A percentile compares a stretch with the other conserved stretches of the same genome.
These are phyloP conservation scores for Dasysyrphus albostriatus DNA, from an alignment of 2,888 invertebrate species.

Conservation along the genomic window DNA sequence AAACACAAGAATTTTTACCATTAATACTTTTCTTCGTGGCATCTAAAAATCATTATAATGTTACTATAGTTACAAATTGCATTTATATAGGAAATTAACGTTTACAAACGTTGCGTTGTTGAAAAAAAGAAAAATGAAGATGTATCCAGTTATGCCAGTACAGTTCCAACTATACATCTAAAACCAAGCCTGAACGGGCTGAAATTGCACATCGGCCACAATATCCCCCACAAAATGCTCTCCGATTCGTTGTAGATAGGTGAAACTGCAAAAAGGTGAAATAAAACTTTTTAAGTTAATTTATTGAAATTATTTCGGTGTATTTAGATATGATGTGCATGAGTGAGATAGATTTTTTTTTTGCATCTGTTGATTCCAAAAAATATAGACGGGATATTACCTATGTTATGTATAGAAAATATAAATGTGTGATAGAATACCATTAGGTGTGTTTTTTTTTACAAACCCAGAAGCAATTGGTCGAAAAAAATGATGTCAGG, in stretches of 20 bases:
- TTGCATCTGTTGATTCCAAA: too few relatives aligned
- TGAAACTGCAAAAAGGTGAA: slow-evolving; percentile 83
- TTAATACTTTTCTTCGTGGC: slow-evolving; percentile 42
- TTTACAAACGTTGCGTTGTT: neutral
- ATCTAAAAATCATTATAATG: neutral
- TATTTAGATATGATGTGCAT: too few relatives aligned
- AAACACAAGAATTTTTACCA: neutral
- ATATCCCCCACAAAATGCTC: slow-evolving; percentile 90
- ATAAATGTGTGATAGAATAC: too few relatives aligned
- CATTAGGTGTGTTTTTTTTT: too few relatives aligned
- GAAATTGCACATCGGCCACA: slow-evolving; percentile 87
- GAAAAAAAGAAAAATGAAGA: neutral
- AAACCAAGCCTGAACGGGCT: slow-evolving; percentile 80
- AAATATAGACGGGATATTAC: too few relatives aligned
- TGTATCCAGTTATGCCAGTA: neutral
- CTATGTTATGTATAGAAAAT: too few relatives aligned
- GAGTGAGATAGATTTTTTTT: too few relatives aligned
- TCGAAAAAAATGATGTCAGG: too few relatives aligned
- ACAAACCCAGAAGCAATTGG: too few relatives aligned
- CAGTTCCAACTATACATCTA: slow-evolving; percentile 78
- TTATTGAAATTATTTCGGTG: too few relatives aligned
- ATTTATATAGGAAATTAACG: neutral
- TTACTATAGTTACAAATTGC: neutral
- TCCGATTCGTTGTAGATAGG: slow-evolving; percentile 83
- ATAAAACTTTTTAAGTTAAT: neutral